Evolutionary conservation across 2,888 invertebrate genomes (phyloP).

Genomic region (Abscondita cerata): DNA sequence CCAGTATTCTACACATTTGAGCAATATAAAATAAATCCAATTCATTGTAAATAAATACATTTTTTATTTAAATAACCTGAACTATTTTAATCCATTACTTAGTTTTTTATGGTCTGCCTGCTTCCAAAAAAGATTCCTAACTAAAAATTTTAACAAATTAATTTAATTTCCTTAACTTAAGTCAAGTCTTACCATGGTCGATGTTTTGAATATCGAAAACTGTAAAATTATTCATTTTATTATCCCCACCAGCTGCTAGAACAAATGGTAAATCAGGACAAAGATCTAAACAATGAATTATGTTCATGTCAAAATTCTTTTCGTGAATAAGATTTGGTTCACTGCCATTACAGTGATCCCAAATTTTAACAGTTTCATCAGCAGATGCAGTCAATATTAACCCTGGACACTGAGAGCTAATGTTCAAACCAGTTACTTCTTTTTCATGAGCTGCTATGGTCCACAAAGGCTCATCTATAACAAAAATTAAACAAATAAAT

Average conservation of each 20-base stretch:
- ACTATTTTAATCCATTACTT: no score
- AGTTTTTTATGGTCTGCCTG: no score
- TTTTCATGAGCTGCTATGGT: conserved; percentile 72
- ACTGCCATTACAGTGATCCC: conserved; percentile 69
- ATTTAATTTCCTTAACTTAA: conserved; percentile 4
- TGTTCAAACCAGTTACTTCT: conserved; percentile 82
- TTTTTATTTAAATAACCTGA: no score
- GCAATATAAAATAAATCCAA: no score
- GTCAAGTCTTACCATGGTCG: conserved; percentile 62
- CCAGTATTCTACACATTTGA: no score
- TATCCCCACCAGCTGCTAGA: conserved; percentile 86
- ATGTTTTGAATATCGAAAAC: conserved; percentile 69
- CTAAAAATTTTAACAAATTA: not conserved
- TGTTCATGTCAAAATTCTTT: conserved; percentile 72
- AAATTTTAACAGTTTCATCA: conserved; percentile 84
- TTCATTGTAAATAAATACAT: no score
- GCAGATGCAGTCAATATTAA: conserved; percentile 79
- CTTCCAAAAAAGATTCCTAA: no score
- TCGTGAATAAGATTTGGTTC: conserved; percentile 57
- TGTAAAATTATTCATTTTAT: conserved; percentile 76
- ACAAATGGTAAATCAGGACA: conserved; percentile 85
- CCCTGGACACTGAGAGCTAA: conserved; percentile 76
- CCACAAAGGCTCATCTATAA: conserved; percentile 46
- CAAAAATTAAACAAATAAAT: not conserved
- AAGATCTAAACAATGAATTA: conserved; percentile 73